phyloP scores from a whole-genome alignment of 2,797 vertebrate genomes.

The Sebastes reedi region DNA sequence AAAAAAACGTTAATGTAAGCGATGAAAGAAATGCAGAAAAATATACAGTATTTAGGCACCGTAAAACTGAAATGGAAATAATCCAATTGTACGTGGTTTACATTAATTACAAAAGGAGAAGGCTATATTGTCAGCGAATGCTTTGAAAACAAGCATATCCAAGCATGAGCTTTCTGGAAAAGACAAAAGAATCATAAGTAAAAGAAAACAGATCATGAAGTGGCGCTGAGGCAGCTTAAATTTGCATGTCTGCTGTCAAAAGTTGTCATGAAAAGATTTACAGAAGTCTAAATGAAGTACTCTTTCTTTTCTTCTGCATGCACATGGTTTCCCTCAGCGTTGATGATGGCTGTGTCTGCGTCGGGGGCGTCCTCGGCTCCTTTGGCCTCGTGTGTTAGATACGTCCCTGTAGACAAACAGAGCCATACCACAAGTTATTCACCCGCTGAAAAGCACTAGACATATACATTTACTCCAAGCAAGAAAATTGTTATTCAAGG shows the following conservation, averaged over 20 bases:
- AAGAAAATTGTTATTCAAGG: conserved; percentile 6
- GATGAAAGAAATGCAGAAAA: conserved; percentile 48
- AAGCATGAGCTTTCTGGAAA: conserved; percentile 37
- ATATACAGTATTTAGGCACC: conserved; percentile 91
- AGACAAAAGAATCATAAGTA: conserved; percentile 31
- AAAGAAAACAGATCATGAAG: conserved; percentile 48
- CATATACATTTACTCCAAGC: neutral
- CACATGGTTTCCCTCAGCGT: conserved; percentile 98
- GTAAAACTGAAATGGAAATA: conserved; percentile 85
- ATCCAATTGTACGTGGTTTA: conserved; percentile 81
- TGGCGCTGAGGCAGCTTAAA: conserved; percentile 64
- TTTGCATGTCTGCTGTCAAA: conserved; percentile 73
- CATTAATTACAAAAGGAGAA: conserved; percentile 82
- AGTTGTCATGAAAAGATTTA: conserved; percentile 80
- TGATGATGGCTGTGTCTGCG: conserved; percentile 99
- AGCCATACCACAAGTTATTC: conserved; percentile 39
- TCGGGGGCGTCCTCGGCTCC: conserved; percentile 98
- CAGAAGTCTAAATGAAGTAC: conserved; percentile 97
- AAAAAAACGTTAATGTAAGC: conserved; percentile 21
- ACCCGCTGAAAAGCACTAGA: neutral
- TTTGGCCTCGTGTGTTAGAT: conserved; percentile 99
- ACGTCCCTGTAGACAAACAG: conserved; percentile 88
- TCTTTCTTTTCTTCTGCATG: conserved; percentile 99
- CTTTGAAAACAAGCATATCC: conserved; percentile 51
- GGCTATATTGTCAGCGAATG: conserved; percentile 49